phyloP scores from a whole-genome alignment of 2,888 invertebrate genomes.

The Empis stercorea region DNA sequence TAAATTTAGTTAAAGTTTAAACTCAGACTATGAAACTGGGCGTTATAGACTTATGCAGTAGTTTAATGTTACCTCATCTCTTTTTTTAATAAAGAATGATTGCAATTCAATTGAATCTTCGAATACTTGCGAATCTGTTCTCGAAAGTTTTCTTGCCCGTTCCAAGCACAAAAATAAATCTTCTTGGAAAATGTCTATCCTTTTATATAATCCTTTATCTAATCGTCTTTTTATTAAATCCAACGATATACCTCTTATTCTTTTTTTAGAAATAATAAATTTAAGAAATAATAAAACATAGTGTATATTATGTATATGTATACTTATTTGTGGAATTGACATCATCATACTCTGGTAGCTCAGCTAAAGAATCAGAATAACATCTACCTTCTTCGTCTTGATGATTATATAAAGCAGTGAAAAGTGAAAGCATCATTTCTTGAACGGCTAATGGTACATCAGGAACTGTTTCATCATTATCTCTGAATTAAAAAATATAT shows the following conservation, averaged over 20 bases:
- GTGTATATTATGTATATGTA: constrained; percentile 4
- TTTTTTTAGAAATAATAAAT: constrained; percentile 26
- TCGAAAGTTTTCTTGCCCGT: constrained; percentile 70
- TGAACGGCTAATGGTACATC: constrained; percentile 83
- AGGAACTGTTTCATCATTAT: constrained; percentile 75
- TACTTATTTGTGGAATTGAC: constrained; percentile 49
- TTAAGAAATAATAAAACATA: not conserved
- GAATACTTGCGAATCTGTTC: constrained; percentile 89
- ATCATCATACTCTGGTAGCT: constrained; percentile 79
- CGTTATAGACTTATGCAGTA: too few relatives aligned
- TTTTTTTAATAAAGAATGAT: constrained; percentile 70
- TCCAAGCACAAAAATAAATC: constrained; percentile 92
- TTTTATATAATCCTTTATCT: constrained; percentile 81
- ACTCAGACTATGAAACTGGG: too few relatives aligned
- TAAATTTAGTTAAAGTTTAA: too few relatives aligned
- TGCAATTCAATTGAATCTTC: constrained; percentile 93
- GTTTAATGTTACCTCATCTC: constrained; percentile 48
- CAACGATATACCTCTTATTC: constrained; percentile 71
- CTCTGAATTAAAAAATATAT: constrained; percentile 27
- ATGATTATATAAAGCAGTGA: constrained; percentile 89
- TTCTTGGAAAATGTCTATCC: constrained; percentile 91
- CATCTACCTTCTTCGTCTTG: constrained; percentile 95
- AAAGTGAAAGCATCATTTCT: constrained; percentile 78
- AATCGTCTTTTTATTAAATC: constrained; percentile 88
- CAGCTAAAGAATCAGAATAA: constrained; percentile 91